Percentiles rank a stretch among this genome's conserved stretches.
phyloP scores from a whole-genome alignment of 2,888 invertebrate genomes.

The Phaedon cochleariae region DNA sequence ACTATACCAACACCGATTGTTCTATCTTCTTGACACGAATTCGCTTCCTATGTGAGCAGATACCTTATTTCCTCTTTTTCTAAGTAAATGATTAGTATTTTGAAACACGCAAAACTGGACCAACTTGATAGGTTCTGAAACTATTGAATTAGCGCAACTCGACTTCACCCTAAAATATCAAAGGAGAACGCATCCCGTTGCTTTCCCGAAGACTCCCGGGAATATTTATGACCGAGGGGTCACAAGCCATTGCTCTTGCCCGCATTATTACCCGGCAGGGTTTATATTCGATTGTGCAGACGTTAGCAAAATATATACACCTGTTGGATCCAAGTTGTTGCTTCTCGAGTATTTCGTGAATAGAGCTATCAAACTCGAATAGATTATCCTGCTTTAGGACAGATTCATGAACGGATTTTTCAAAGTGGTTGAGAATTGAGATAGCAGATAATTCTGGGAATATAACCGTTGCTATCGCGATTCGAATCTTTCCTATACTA shows the following conservation, averaged over 20 bases:
- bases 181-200: constrained; percentile 27
- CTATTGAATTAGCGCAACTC: neutral
- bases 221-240: constrained; percentile 63
- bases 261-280: constrained; percentile 63
- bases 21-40: too few relatives aligned
- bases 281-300: constrained; percentile 61
- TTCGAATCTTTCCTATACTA: too few relatives aligned
- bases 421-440: too few relatives aligned
- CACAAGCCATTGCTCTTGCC: constrained; percentile 63
- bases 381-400: constrained; percentile 8
- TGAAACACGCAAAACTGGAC: too few relatives aligned
- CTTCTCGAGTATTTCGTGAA: constrained; percentile 28
- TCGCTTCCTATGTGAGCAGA: too few relatives aligned
- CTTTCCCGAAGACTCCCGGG: constrained; percentile 57
- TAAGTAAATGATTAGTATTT: too few relatives aligned
- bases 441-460: too few relatives aligned
- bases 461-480: too few relatives aligned
- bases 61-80: too few relatives aligned
- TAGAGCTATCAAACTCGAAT: constrained; percentile 38
- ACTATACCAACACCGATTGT: too few relatives aligned
- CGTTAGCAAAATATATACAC: constrained; percentile 62
- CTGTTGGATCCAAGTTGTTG: constrained; percentile 60
- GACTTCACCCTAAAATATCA: constrained; percentile 1
- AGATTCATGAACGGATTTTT: neutral
- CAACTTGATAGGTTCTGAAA: too few relatives aligned